Conservation (phyloP, 1,140 invertebrate species). For the Drosophila nebulosa region DNA sequence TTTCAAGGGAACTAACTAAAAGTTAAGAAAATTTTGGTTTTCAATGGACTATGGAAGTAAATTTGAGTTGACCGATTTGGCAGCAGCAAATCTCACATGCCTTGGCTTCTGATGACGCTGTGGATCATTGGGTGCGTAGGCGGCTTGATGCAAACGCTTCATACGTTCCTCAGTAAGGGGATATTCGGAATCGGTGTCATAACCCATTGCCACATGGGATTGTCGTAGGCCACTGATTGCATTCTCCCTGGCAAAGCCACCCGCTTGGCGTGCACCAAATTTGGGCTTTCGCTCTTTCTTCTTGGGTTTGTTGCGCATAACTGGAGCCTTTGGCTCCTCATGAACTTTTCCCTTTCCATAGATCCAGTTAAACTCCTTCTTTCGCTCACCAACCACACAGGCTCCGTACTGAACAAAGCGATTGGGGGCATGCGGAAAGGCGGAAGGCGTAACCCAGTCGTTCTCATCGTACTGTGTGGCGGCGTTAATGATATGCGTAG, state of each 20-base stretch:
- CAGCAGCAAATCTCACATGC: not conserved
- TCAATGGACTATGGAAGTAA: not conserved
- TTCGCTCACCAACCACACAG: slow-evolving; percentile 53
- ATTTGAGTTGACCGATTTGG: not conserved
- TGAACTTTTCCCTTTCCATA: slow-evolving; percentile 58
- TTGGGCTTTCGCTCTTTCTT: slow-evolving; percentile 23
- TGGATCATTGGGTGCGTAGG: slow-evolving; percentile 24
- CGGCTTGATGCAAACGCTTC: slow-evolving; percentile 30
- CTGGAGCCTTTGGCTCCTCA: slow-evolving; percentile 38
- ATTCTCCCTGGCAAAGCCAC: slow-evolving; percentile 9
- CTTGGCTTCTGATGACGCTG: not conserved
- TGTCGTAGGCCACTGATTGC: not conserved
- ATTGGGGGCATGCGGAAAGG: slow-evolving; percentile 57
- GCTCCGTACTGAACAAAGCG: slow-evolving; percentile 39
- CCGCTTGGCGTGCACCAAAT: slow-evolving; percentile 10
- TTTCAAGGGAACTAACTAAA: not conserved
- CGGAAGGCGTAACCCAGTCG: slow-evolving; percentile 57
- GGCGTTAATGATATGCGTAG: slow-evolving; percentile 19
- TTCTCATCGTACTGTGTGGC: slow-evolving; percentile 68
- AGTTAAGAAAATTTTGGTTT: not conserved
- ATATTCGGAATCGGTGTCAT: slow-evolving; percentile 1
- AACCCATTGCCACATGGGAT: not conserved
- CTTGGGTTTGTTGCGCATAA: slow-evolving; percentile 39
- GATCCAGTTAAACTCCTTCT: slow-evolving; percentile 37
- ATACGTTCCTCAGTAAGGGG: slow-evolving; percentile 20